These are phyloP conservation scores for Alces alces DNA, from an alignment of 2,113 vertebrate genomes.

Conservation along the genomic window DNA sequence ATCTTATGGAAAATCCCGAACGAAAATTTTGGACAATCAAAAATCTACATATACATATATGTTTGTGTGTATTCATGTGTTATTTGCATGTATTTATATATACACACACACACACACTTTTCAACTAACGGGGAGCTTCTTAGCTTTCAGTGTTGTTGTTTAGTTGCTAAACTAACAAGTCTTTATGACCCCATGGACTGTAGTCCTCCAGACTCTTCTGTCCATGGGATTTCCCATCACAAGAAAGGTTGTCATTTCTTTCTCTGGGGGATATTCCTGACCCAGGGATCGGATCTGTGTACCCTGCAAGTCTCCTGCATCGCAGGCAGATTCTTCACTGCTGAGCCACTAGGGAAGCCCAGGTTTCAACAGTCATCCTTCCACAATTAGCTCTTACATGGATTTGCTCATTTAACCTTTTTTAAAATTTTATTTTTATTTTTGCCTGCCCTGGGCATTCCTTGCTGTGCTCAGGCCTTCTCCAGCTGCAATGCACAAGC, in stretches of 20 bases:
- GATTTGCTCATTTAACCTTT: background rate
- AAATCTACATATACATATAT: background rate
- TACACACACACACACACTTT: background rate
- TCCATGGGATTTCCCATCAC: background rate
- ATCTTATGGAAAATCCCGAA: background rate
- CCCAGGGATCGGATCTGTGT: background rate
- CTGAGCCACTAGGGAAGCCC: background rate
- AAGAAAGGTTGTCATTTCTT: background rate
- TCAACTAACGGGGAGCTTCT: background rate
- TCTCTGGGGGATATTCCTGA: background rate
- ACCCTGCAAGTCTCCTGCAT: background rate
- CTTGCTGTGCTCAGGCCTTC: background rate
- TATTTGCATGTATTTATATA: background rate
- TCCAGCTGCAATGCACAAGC: accelerated
- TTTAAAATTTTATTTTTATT: background rate
- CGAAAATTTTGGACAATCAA: background rate
- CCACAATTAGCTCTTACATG: background rate
- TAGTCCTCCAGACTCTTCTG: background rate
- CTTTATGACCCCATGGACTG: background rate
- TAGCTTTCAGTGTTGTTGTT: background rate
- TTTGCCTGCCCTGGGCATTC: background rate
- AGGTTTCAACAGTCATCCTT: background rate
- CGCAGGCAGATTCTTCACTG: background rate
- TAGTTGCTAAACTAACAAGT: background rate
- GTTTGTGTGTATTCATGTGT: background rate